phyloP scores from a whole-genome alignment of 2,113 vertebrate species.

The Mesoclemmys tuberculata region DNA sequence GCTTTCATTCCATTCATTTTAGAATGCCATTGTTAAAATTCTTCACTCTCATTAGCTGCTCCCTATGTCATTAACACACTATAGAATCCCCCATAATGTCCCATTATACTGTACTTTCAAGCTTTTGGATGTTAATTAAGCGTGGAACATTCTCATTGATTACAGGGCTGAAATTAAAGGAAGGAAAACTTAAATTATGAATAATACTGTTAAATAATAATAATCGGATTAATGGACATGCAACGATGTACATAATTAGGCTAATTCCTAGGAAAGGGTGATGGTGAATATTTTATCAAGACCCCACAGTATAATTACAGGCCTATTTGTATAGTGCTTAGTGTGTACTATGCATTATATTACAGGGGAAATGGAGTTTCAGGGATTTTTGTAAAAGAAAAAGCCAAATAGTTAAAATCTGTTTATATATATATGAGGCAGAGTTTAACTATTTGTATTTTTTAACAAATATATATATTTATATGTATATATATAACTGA shows the following conservation, averaged over 20 bases:
- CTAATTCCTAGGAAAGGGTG: slow-evolving; percentile 57
- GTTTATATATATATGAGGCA: too few relatives aligned
- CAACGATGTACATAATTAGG: slow-evolving; percentile 72
- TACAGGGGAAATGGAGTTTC: slow-evolving; percentile 45
- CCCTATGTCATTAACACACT: slow-evolving; percentile 56
- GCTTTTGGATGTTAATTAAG: slow-evolving; percentile 71
- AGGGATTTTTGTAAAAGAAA: slow-evolving; percentile 31
- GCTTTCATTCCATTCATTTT: slow-evolving; percentile 38
- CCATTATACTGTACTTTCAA: slow-evolving; percentile 58
- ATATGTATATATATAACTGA: background rate
- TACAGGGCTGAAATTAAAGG: slow-evolving; percentile 68
- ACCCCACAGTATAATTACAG: slow-evolving; percentile 68
- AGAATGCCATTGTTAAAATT: slow-evolving; percentile 39
- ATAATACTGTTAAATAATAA: slow-evolving; percentile 69
- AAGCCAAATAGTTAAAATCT: background rate
- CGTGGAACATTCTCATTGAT: slow-evolving; percentile 64
- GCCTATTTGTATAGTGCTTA: slow-evolving; percentile 58
- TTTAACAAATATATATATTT: background rate
- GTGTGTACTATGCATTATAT: slow-evolving; percentile 65
- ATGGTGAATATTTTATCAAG: slow-evolving; percentile 68
- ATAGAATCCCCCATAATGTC: slow-evolving; percentile 45
- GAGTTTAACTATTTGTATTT: too few relatives aligned
- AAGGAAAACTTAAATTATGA: slow-evolving; percentile 69
- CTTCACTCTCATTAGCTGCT: slow-evolving; percentile 48
- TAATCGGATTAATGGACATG: slow-evolving; percentile 67